These are phyloP conservation scores for Lithophane leautieri DNA, from an alignment of 2,888 invertebrate genomes.

Conservation along the genomic window DNA sequence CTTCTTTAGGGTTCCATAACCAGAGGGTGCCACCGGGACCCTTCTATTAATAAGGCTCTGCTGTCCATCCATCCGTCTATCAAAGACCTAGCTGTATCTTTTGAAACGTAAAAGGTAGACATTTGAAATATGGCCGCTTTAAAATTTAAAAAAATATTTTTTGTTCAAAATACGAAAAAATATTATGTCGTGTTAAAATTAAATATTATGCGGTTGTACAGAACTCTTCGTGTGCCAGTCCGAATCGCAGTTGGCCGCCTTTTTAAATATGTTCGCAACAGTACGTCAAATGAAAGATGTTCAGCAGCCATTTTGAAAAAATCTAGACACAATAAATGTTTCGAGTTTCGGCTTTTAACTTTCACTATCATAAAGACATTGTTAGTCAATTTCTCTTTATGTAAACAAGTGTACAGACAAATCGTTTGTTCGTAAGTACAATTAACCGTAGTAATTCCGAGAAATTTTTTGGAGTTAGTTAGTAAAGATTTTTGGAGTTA, in stretches of 20 bases:
- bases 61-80: too few relatives aligned
- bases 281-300: conserved; percentile 8
- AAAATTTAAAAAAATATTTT: too few relatives aligned
- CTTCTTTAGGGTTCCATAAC: background rate
- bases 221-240: background rate
- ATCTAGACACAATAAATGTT: conserved; percentile 9
- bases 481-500: background rate
- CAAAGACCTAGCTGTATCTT: too few relatives aligned
- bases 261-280: conserved; percentile 16
- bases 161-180: too few relatives aligned
- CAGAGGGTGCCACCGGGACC: too few relatives aligned
- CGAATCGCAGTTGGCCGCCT: background rate
- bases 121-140: too few relatives aligned
- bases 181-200: too few relatives aligned
- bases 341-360: conserved; percentile 34
- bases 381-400: conserved; percentile 44
- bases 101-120: too few relatives aligned
- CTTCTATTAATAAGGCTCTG: too few relatives aligned
- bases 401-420: conserved; percentile 28
- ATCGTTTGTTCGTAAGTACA: conserved; percentile 15
- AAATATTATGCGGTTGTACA: too few relatives aligned
- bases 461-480: background rate
- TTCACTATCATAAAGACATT: conserved; percentile 30
- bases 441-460: background rate
- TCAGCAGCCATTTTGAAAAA: conserved; percentile 32